Base-by-base conservation (phyloP, 2,888 invertebrate genomes). In the Megamerina dolium region DNA sequence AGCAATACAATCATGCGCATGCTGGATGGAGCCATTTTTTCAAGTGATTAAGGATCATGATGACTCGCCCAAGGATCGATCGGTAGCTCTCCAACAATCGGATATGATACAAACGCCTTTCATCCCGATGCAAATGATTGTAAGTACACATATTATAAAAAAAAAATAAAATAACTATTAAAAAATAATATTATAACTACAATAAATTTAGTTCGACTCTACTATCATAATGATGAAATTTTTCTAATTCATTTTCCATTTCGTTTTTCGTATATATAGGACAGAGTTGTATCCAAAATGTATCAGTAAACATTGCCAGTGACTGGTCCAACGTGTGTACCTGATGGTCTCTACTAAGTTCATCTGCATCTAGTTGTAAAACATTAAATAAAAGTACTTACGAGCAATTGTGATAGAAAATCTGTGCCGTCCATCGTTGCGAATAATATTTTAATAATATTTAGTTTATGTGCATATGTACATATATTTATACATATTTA, bases 11-110 rank as follows among this genome's bases (percentile, higher is more conserved):
- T 76, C 82, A 2, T 93, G 93, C 70, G 80, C 84, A 19, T 73
- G 77, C 49, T 95, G 93, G 87, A 83, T 95, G 81, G 74, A 77
- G 26, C 83, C 90, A 16, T 89, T 85, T 73, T 88, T 79, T 60
- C 63, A 63, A 52, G 84, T 80, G 49, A 76, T 83, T 54, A 74
- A 75, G 33, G 81, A 18, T 5, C 18, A n/a, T 4, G 27, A 30
- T 18, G 82, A 81, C 60, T 76, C 85, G 51, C 74, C 81, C 4
- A n/a, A n/a, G n/a, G n/a, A n/a, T n/a, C n/a, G n/a, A n/a, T n/a
- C n/a, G n/a, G n/a, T n/a, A n/a, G 13, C 30, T 82, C 81, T 61
- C 76, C 85, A 85, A 57, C 84, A 86, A 60, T 77, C 79, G 2
- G 84, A 87, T 63, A 81, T 83, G 42, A 80, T 88, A 51, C 89